These are phyloP conservation scores for Oreonectes daqikongensis DNA, from an alignment of 2,797 vertebrate species.

Conservation along the genomic window DNA sequence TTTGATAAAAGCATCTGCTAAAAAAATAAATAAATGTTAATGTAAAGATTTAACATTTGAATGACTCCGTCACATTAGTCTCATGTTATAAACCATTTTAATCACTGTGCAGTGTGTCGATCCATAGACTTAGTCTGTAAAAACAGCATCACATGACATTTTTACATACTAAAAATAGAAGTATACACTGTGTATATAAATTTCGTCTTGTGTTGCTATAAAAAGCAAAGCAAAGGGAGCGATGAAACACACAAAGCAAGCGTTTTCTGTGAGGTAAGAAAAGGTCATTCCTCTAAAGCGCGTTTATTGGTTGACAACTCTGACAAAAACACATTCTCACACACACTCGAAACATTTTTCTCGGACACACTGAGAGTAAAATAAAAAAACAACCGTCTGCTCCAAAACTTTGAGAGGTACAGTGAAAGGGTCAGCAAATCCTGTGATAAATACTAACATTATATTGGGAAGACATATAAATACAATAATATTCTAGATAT, in stretches of 20 bases:
- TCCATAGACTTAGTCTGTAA: too few relatives aligned
- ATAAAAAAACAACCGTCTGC: constrained; percentile 10
- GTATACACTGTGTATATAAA: background rate
- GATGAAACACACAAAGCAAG: background rate
- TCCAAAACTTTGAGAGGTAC: background rate
- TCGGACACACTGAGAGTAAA: constrained; percentile 62
- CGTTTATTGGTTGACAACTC: constrained; percentile 31
- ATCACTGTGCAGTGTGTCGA: too few relatives aligned
- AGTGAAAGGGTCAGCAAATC: constrained; percentile 23
- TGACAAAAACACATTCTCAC: constrained; percentile 23
- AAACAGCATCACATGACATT: too few relatives aligned
- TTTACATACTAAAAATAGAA: background rate
- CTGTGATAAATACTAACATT: constrained; percentile 38
- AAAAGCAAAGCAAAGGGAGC: background rate
- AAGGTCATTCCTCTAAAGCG: constrained; percentile 9
- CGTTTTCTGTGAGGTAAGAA: constrained; percentile 2
- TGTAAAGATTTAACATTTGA: too few relatives aligned
- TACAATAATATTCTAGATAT: constrained; percentile 44
- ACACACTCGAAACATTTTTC: constrained; percentile 46
- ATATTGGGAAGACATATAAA: constrained; percentile 49
- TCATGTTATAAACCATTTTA: too few relatives aligned
- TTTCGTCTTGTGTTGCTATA: too few relatives aligned
- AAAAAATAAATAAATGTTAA: too few relatives aligned
- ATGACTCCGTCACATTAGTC: too few relatives aligned
- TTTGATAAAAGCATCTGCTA: too few relatives aligned